phyloP scores from a whole-genome alignment of 2,113 vertebrate genomes.

The Azemiops feae region DNA sequence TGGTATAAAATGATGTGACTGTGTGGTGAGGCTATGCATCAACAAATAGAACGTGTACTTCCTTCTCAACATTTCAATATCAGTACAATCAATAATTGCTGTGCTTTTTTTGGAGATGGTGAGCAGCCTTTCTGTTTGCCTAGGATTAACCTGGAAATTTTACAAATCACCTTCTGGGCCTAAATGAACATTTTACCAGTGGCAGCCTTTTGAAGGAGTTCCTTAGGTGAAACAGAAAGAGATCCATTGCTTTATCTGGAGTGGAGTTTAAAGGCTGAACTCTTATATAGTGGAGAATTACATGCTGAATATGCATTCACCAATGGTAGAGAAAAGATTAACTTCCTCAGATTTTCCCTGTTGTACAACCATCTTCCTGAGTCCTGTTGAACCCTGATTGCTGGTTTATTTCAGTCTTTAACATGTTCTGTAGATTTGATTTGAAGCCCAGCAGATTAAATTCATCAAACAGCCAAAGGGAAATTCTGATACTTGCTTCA shows the following conservation, averaged over 20 bases:
- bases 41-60: not conserved
- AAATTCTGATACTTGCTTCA: not conserved
- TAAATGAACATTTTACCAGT: not conserved
- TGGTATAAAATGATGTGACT: too few species aligned
- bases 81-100: not conserved
- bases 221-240: not conserved
- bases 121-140: not conserved
- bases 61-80: not conserved
- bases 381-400: not conserved
- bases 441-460: not conserved
- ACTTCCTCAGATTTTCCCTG: not conserved
- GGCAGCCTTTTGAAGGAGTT: not conserved
- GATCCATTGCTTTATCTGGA: not conserved
- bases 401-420: not conserved
- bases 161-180: not conserved
- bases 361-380: not conserved
- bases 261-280: not conserved
- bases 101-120: not conserved
- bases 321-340: not conserved
- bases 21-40: not conserved
- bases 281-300: not conserved
- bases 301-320: not conserved
- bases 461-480: not conserved
- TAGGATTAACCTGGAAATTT: not conserved
- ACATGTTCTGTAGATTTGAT: not conserved